phyloP scores from a whole-genome alignment of 1,140 invertebrate species.

The Tenebrio molitor region DNA sequence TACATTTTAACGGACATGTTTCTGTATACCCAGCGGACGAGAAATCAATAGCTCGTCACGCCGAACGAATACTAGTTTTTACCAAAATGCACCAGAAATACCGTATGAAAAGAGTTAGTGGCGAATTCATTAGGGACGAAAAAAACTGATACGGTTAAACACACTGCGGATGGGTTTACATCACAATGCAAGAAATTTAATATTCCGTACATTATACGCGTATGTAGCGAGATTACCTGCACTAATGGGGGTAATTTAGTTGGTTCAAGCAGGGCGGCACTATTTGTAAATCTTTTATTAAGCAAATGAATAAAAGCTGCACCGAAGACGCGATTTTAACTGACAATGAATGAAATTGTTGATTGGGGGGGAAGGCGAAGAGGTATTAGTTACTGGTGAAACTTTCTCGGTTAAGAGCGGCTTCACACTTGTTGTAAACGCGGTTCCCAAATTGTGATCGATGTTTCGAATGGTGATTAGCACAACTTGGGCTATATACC shows the following conservation, averaged over 20 bases:
- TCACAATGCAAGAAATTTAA: conserved; percentile 32
- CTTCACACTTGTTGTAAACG: too few relatives aligned
- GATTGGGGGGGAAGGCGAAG: too few relatives aligned
- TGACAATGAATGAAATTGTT: too few relatives aligned
- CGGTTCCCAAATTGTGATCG: background rate
- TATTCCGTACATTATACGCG: background rate
- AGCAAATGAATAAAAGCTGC: conserved; percentile 2
- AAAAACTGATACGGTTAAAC: too few relatives aligned
- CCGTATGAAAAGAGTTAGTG: too few relatives aligned
- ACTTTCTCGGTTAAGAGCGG: too few relatives aligned
- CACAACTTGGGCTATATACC: background rate
- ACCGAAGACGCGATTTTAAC: background rate
- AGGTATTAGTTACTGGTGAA: too few relatives aligned
- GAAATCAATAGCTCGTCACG: conserved; percentile 14
- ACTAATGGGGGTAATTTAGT: conserved; percentile 30
- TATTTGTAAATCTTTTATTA: conserved; percentile 5
- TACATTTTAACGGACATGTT: conserved; percentile 37
- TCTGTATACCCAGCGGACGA: conserved; percentile 9
- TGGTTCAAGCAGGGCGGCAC: background rate
- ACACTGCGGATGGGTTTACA: background rate
- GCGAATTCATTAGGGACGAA: too few relatives aligned
- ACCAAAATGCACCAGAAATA: background rate
- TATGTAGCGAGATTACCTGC: background rate
- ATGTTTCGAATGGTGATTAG: background rate
- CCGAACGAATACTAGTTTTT: conserved; percentile 26